Evolutionary conservation across 2,113 vertebrate species (phyloP).

Genomic region (Aldabrachelys gigantea): DNA sequence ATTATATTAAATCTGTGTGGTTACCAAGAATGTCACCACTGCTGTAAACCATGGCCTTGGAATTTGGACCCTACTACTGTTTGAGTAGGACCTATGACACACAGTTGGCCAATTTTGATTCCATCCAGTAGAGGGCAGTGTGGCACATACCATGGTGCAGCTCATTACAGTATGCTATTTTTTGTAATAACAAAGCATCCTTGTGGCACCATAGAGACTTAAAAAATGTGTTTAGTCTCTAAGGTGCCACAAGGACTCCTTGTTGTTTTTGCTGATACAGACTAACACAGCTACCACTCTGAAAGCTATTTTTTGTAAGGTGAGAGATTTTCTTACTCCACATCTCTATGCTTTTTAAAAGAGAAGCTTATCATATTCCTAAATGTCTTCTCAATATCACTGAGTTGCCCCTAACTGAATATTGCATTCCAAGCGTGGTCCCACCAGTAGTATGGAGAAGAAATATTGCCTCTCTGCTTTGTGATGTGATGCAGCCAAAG

Average conservation of each 20-base stretch:
- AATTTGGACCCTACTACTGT: neutral
- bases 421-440: neutral
- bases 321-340: neutral
- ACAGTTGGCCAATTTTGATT: neutral
- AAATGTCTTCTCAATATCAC: conserved; percentile 7
- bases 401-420: conserved; percentile 13
- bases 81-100: neutral
- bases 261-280: too few relatives aligned
- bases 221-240: too few relatives aligned
- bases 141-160: neutral
- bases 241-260: too few relatives aligned
- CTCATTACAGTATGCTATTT: neutral
- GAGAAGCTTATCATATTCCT: conserved; percentile 21
- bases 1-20: neutral
- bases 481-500: neutral
- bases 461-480: conserved; percentile 32
- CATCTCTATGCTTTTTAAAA: neutral
- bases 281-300: too few relatives aligned
- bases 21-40: neutral
- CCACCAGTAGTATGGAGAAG: neutral
- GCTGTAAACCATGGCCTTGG: neutral
- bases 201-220: too few relatives aligned
- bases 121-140: neutral
- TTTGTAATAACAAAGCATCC: too few relatives aligned
- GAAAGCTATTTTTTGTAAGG: neutral